phyloP scores from a whole-genome alignment of 2,888 invertebrate genomes.

The Platypus cylindrus region DNA sequence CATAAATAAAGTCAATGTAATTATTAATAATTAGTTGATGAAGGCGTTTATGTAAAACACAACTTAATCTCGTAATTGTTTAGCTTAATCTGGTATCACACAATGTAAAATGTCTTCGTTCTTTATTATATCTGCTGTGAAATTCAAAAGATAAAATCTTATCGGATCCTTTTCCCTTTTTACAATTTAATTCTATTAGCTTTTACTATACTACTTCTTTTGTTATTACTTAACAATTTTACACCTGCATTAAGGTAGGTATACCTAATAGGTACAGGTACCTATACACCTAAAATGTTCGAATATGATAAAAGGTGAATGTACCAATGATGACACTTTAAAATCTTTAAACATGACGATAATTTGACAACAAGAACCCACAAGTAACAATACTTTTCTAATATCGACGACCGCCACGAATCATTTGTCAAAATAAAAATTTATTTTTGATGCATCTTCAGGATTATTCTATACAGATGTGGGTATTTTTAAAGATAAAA shows the following conservation, averaged over 20 bases:
- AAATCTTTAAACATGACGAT: conserved; percentile 25
- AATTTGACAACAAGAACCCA: conserved; percentile 28
- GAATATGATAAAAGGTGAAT: conserved; percentile 20
- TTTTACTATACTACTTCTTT: conserved; percentile 8
- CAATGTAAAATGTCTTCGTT: too few relatives aligned
- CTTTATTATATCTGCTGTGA: too few relatives aligned
- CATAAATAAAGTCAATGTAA: too few relatives aligned
- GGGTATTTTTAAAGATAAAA: too few relatives aligned
- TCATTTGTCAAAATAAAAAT: conserved; percentile 28
- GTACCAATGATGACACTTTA: conserved; percentile 24
- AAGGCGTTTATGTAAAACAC: too few relatives aligned
- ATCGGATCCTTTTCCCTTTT: conserved; percentile 15
- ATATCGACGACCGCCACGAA: conserved; percentile 23
- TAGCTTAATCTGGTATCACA: too few relatives aligned
- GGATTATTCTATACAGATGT: too few relatives aligned
- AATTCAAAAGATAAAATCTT: too few relatives aligned
- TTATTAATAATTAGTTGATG: too few relatives aligned
- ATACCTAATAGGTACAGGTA: background rate
- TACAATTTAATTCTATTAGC: conserved; percentile 12
- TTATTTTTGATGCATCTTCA: conserved; percentile 18
- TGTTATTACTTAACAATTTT: conserved; percentile 14
- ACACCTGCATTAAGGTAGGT: conserved; percentile 14
- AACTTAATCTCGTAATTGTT: too few relatives aligned
- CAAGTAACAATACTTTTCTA: conserved; percentile 21
- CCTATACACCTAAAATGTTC: conserved; percentile 15